Evolutionary conservation across 2,888 invertebrate species (phyloP).

Genomic region (Empis livida): DNA sequence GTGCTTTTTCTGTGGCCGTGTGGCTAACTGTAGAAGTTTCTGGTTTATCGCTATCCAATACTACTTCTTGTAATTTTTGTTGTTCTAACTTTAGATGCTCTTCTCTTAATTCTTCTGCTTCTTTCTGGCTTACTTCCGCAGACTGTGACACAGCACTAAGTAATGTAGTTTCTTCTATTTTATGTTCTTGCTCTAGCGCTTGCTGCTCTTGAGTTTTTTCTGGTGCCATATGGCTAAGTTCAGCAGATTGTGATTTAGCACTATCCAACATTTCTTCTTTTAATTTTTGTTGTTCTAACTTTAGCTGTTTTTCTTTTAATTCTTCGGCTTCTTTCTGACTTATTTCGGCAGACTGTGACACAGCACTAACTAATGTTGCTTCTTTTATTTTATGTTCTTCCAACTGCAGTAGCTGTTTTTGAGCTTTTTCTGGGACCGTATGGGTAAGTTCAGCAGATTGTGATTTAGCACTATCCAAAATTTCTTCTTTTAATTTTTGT

Average conservation of each 20-base stretch:
- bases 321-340: neutral
- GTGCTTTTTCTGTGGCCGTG: too few relatives aligned
- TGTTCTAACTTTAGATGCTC: neutral
- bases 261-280: neutral
- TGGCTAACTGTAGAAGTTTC: too few relatives aligned
- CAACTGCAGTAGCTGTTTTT: conserved; percentile 4
- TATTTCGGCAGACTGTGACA: too few relatives aligned
- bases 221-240: too few relatives aligned
- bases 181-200: too few relatives aligned
- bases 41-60: too few relatives aligned
- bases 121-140: neutral
- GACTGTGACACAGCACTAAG: too few relatives aligned
- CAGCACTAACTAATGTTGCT: neutral
- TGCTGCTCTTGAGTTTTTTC: too few relatives aligned
- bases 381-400: neutral
- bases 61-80: too few relatives aligned
- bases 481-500: neutral
- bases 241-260: neutral
- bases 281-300: neutral
- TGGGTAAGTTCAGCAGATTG: neutral
- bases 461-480: conserved; percentile 7
- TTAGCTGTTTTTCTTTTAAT: neutral
- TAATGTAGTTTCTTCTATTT: too few relatives aligned
- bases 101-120: neutral
- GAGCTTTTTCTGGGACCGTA: neutral